Percentiles rank a stretch among this genome's conserved stretches.
Evolutionary conservation across 1,140 invertebrate species (phyloP).

Genomic region (Pentalonia nigronervosa): DNA sequence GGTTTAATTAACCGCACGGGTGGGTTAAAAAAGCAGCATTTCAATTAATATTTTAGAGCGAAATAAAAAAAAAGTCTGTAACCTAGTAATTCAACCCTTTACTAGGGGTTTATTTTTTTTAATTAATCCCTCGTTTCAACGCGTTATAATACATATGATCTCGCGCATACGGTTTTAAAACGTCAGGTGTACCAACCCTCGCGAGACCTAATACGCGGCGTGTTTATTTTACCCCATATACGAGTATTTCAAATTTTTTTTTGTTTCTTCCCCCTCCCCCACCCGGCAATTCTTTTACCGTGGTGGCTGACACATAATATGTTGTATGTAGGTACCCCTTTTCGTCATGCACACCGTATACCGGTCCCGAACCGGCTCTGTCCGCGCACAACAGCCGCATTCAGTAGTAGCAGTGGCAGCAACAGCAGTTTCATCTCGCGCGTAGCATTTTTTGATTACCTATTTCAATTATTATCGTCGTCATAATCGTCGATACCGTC

Average conservation of each 20-base stretch:
- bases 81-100: conserved; percentile 43
- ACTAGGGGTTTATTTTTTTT: conserved; percentile 36
- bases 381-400: neutral
- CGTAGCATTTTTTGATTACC: neutral
- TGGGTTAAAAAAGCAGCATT: conserved; percentile 5
- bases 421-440: neutral
- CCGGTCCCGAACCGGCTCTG: conserved; percentile 11
- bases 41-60: conserved; percentile 33
- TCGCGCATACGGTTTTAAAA: neutral
- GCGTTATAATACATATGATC: conserved; percentile 35
- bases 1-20: conserved; percentile 34
- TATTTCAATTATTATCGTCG: neutral
- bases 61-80: conserved; percentile 12
- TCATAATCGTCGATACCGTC: neutral
- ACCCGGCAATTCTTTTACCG: neutral
- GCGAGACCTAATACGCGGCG: neutral
- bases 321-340: neutral
- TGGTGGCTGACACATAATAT: neutral
- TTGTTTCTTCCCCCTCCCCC: neutral
- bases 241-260: conserved; percentile 19
- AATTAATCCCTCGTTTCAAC: conserved; percentile 55
- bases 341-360: neutral
- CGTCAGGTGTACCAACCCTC: conserved; percentile 45
- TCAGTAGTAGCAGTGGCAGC: neutral
- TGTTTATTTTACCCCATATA: conserved; percentile 6